These are phyloP conservation scores for Myotis vivesi DNA, from an alignment of 2,797 vertebrate species.

Conservation along the genomic window DNA sequence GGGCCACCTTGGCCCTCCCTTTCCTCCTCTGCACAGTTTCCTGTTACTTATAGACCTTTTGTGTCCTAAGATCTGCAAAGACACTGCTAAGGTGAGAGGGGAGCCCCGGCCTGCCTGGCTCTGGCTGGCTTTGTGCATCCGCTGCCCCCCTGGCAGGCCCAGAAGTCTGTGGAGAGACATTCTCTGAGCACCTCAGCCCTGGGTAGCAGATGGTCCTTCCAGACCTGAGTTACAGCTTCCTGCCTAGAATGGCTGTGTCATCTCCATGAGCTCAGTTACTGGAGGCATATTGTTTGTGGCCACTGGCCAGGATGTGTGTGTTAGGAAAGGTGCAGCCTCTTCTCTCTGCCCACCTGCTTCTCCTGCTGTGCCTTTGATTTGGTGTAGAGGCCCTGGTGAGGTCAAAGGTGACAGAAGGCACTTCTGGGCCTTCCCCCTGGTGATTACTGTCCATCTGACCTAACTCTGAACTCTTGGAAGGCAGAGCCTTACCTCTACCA, in stretches of 20 bases:
- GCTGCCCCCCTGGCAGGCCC: not conserved
- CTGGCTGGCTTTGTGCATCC: not conserved
- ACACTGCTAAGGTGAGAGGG: not conserved
- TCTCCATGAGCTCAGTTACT: not conserved
- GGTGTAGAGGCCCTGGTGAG: not conserved
- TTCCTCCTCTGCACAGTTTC: not conserved
- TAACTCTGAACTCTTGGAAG: not conserved
- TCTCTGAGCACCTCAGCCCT: not conserved
- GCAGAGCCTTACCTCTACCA: not conserved
- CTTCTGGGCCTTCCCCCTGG: not conserved
- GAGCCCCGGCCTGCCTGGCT: not conserved
- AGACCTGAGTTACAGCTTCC: not conserved
- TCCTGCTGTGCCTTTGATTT: not conserved
- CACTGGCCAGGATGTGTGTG: accelerated
- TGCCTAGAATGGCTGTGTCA: not conserved
- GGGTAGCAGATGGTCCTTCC: not conserved
- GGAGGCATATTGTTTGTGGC: not conserved
- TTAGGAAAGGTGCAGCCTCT: not conserved
- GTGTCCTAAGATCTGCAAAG: not conserved
- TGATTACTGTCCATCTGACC: not conserved
- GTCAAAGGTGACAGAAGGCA: not conserved
- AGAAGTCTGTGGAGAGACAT: not conserved
- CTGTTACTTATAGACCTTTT: not conserved
- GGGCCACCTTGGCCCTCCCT: not conserved
- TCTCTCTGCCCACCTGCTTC: not conserved